Evolutionary conservation across 2,888 invertebrate species (phyloP), one percentile per base, ranked within the genome.

Genomic region (Caenorhabditis sp.): DNA sequence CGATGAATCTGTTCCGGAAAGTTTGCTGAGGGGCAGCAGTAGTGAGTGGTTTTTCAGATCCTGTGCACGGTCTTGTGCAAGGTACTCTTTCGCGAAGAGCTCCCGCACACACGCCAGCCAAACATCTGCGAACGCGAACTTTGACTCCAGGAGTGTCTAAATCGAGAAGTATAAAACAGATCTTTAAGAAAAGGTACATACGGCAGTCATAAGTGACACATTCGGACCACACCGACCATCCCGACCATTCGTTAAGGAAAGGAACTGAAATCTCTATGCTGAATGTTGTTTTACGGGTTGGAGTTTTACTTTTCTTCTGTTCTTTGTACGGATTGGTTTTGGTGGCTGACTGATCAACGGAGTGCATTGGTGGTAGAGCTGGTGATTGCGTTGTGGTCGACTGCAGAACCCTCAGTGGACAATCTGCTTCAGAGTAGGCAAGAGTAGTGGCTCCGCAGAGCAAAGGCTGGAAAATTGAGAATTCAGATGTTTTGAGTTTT

Each of bases 231-330:
- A 46, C 70, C 1, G 78, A 78, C 82, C 82, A 82, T 32, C 78
- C 80, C 11, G 80, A 79, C 82, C 82, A 82, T 41, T 82, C 72
- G 52, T 80, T 79, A 52, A 79, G 66, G 59, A 78, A 81, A 0
- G 72, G 79, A 26, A 59, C 71, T 78, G 50, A 55, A 68, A 61
- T 1, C 22, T 26, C 8, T 43, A 20, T 8, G 6, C n/a, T 3
- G 2, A 43, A 15, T 13, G 3, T 27, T 8, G 13, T 50, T 20
- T 27, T 39, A 5, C 6, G 22, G 11, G 5, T 4, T 13, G 41
- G n/a, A n/a, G 11, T 9, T 8, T 52, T 35, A 72, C 78, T 66
- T 58, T 76, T 78, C 32, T 78, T 72, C n/a, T 78, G 72, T 26
- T 78, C 72, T 48, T 78, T 78, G 48, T 72, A 73, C 1, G 72